Evolutionary conservation across 1,140 invertebrate genomes (phyloP), one percentile per base, ranked within the genome.

Genomic region (Cydia splendana): DNA sequence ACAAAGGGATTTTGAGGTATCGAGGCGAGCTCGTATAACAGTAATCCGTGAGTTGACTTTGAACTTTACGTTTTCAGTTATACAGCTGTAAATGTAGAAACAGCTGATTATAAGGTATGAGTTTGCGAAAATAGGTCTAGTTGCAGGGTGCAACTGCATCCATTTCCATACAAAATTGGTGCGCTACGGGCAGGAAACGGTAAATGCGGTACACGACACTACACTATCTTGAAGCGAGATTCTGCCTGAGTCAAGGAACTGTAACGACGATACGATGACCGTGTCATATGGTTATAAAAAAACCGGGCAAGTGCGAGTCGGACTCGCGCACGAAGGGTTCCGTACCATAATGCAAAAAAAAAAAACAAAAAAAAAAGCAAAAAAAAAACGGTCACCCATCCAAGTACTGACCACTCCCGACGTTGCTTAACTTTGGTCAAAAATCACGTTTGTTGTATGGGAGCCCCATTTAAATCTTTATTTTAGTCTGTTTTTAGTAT

Each of bases 141-240:
- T 62, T 78, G 76, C 74, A 76, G 76, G 75, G 74, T 76, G 76
- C 77, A 82, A 76, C 74, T 80, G 73, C 69, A 82, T 81, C 69
- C 71, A 85, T 85, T 84, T 85, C 79, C 79, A 87, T 84, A 82
- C 77, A 78, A 84, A 83, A 85, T 81, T 82, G 80, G 81, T 87
- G 84, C 78, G 73, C 76, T 77, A 78, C 76, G 67, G 79, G 76
- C 80, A 86, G 82, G 84, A 87, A 85, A 81, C 77, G 77, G 80
- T 79, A 78, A 82, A 80, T 84, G 77, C 77, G 79, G 84, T 79
- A 77, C 78, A 79, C 80, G 67, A 78, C 82, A 80, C 74, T 85
- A 77, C 82, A 80, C 74, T 85, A 82, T 82, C 79, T 83, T 74
- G 75, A 75, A 74, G 79, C 78, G 74, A 75, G 78, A 76, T 67